Base-by-base conservation (phyloP, 2,113 vertebrate species). In the Upupa epops region DNA sequence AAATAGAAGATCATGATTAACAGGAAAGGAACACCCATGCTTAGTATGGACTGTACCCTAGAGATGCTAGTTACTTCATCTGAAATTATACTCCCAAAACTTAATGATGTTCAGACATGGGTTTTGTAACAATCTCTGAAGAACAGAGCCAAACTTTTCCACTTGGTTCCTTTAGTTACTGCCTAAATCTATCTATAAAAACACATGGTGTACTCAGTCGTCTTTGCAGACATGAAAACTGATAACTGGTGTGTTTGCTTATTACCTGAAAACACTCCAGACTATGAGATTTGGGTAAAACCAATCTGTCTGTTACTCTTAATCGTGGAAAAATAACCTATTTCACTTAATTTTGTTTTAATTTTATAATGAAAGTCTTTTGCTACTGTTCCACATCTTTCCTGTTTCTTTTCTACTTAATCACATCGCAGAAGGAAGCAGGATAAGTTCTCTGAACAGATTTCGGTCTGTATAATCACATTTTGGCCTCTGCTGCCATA, bases 151-250 rank as follows among this genome's bases (percentile, higher is more conserved):
- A 11, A 29, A 52, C 31, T 36, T 75, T 15, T 40, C 22, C 60
- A 15, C 34, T 32, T 42, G 13, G 8, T 49, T 90, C 25, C 37
- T 90, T 63, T 36, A 5, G 18, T 26, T 64, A 52, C 49, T 52
- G 32, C 36, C 12, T 36, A 31, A 49, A 10, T 69, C 13, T 59
- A 15, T 73, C 11, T 54, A 13, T 45, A 31, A 80, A 66, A 65
- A 22, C 6, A 26, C 4, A 7, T 1, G 0, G 6, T 82, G 10
- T 37, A 60, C 28, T 61, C 13, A 17, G 19, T 28, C 32, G 16
- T n/a, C 28, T 79, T 42, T 71, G 52, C 34, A 56, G 32, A 32
- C 6, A 29, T 37, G 28, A 45, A 31, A 82, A n/a, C 28, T 45
- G 19, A 5, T 55, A 59, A 17, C 16, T 32, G 6, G 2, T 63